phyloP scores from a whole-genome alignment of 1,140 invertebrate genomes.

The Tetragonula clypearis region DNA sequence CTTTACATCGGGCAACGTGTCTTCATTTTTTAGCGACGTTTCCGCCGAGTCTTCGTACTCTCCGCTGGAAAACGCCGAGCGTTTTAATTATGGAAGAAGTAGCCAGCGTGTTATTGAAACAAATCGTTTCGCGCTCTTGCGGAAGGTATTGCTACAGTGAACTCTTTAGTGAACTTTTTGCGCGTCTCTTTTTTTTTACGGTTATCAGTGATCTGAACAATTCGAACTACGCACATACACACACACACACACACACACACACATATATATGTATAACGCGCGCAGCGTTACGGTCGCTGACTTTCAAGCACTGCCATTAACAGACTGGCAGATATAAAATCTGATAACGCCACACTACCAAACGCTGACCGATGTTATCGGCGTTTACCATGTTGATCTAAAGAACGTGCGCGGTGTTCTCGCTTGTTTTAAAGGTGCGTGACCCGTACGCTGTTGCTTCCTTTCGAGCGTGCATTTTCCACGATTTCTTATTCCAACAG shows the following conservation, averaged over 20 bases:
- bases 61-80: background rate
- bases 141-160: background rate
- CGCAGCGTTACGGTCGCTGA: background rate
- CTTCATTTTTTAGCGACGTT: too few relatives aligned
- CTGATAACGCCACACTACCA: constrained; percentile 13
- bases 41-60: background rate
- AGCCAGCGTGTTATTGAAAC: background rate
- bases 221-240: background rate
- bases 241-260: fast-evolving
- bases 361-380: constrained; percentile 14
- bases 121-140: background rate
- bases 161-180: background rate
- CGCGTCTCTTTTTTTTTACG: too few relatives aligned
- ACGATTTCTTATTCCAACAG: background rate
- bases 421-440: background rate
- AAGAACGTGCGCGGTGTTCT: background rate
- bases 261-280: background rate
- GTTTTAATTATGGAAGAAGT: background rate
- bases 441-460: background rate
- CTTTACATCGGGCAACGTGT: background rate
- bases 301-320: background rate
- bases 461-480: background rate
- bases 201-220: background rate
- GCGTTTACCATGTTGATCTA: background rate
- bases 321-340: background rate